Evolutionary conservation across 2,888 invertebrate species (phyloP).

Genomic region (Diarsia mendica): DNA sequence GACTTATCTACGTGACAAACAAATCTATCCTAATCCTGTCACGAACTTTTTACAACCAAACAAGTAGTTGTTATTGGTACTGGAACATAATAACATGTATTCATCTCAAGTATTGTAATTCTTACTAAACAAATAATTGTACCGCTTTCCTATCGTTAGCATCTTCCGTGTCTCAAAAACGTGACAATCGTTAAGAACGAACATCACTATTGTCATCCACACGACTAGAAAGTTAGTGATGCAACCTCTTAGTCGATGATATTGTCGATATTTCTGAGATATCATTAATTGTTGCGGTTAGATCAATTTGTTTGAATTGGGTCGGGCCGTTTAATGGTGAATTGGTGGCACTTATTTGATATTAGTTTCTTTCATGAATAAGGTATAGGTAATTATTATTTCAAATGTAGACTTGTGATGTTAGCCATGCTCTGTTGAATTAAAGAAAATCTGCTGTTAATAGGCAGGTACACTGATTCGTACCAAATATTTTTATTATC

Average conservation of each 20-base stretch:
- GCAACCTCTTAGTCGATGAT: conserved; percentile 43
- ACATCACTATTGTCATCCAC: conserved; percentile 44
- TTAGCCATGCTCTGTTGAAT: not conserved
- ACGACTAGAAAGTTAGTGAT: conserved; percentile 55
- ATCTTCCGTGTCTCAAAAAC: conserved; percentile 39
- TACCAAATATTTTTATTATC: not conserved
- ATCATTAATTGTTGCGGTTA: conserved; percentile 50
- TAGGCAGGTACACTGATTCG: not conserved
- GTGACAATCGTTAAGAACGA: conserved; percentile 44
- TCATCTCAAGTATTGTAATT: conserved; percentile 1
- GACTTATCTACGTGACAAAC: not conserved
- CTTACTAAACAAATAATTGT: conserved; percentile 34
- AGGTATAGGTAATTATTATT: not conserved
- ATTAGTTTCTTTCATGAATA: not conserved
- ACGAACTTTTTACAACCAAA: not conserved
- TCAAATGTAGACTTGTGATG: not conserved
- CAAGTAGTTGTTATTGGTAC: not conserved
- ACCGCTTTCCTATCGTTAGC: conserved; percentile 40
- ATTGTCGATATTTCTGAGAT: conserved; percentile 41
- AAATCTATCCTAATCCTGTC: not conserved
- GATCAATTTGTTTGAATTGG: conserved; percentile 55
- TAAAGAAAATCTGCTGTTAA: not conserved
- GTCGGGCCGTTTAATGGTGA: conserved; percentile 29
- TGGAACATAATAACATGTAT: not conserved
- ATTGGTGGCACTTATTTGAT: conserved; percentile 13